Evolutionary conservation across 2,888 invertebrate species (phyloP).

Genomic region (Luperina testacea): DNA sequence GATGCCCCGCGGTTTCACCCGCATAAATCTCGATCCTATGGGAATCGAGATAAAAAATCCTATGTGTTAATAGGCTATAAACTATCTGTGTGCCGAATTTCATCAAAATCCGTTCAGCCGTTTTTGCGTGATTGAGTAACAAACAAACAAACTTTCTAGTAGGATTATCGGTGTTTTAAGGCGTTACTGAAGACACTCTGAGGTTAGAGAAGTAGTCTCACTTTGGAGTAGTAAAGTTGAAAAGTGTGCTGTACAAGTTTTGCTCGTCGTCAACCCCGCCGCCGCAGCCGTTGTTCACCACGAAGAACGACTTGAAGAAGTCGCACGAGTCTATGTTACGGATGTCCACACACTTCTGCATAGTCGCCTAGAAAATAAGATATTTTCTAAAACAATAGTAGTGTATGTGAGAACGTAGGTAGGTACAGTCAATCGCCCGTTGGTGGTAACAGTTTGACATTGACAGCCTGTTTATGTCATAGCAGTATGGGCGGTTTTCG

Average conservation of each 20-base stretch:
- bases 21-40: not conserved
- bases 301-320: conserved; percentile 71
- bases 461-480: not conserved
- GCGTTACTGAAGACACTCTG: not conserved
- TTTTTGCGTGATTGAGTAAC: not conserved
- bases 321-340: conserved; percentile 81
- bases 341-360: conserved; percentile 81
- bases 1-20: not conserved
- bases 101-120: not conserved
- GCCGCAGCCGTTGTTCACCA: conserved; percentile 73
- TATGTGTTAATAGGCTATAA: not conserved
- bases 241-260: conserved; percentile 70
- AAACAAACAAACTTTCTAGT: not conserved
- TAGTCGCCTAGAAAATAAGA: conserved; percentile 73
- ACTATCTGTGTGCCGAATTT: not conserved
- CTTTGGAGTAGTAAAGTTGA: conserved; percentile 74
- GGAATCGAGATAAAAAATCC: not conserved
- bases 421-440: not conserved
- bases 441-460: not conserved
- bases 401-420: not conserved
- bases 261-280: conserved; percentile 65
- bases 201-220: conserved; percentile 44
- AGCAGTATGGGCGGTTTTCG: not conserved
- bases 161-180: not conserved
- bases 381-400: not conserved